These are phyloP conservation scores for Clangula hyemalis DNA, from an alignment of 2,797 vertebrate species.

Conservation along the genomic window DNA sequence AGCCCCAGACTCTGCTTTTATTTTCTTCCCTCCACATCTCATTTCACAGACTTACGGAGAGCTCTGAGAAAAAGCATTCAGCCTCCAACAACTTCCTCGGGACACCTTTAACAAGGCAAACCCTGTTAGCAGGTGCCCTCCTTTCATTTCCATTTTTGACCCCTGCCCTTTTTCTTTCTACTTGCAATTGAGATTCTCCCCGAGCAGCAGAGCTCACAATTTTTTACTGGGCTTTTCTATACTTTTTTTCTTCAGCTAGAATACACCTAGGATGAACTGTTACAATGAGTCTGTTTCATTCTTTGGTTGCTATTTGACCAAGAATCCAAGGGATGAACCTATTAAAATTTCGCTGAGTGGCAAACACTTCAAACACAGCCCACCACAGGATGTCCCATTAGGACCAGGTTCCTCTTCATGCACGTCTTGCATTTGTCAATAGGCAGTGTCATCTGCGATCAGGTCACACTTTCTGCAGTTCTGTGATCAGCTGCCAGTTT, in stretches of 20 bases:
- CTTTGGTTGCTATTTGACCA: not conserved
- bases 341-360: not conserved
- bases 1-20: not conserved
- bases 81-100: not conserved
- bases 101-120: not conserved
- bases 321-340: not conserved
- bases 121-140: not conserved
- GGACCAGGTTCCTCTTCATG: not conserved
- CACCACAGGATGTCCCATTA: not conserved
- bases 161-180: not conserved
- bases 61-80: not conserved
- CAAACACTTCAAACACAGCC: not conserved
- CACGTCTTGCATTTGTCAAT: not conserved
- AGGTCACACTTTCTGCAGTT: not conserved
- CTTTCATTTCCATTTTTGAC: not conserved
- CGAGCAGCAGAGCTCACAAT: not conserved
- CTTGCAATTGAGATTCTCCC: not conserved
- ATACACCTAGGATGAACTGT: not conserved
- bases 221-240: not conserved
- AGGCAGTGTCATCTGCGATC: not conserved
- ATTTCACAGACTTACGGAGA: not conserved
- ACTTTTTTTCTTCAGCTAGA: not conserved
- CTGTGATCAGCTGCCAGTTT: not conserved
- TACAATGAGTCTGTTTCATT: not conserved
- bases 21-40: not conserved